phyloP scores from a whole-genome alignment of 2,888 invertebrate genomes.

The Hirtodrosophila histrioides region DNA sequence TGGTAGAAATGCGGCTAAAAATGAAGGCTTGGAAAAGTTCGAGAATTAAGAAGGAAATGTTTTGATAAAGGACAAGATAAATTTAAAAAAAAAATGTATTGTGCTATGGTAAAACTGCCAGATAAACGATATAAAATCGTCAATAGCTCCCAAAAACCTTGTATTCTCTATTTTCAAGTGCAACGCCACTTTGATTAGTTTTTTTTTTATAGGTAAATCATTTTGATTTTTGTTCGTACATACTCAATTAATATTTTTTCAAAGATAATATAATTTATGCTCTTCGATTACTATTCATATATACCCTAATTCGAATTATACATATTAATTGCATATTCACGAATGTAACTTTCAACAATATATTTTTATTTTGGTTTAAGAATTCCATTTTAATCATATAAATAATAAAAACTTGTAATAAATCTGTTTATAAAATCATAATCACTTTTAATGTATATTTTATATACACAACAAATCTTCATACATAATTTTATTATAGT shows the following conservation, averaged over 20 bases:
- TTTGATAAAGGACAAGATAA: background rate
- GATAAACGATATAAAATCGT: background rate
- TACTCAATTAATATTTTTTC: background rate
- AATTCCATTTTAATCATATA: slow-evolving; percentile 3
- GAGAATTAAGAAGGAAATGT: background rate
- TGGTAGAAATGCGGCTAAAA: background rate
- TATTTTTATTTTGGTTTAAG: background rate
- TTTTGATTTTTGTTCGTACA: background rate
- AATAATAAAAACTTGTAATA: slow-evolving; percentile 9
- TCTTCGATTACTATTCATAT: background rate
- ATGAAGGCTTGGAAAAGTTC: background rate
- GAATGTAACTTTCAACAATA: background rate
- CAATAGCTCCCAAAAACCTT: no score
- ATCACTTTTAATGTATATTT: slow-evolving; percentile 76
- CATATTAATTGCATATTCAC: slow-evolving; percentile 1
- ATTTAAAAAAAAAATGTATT: background rate
- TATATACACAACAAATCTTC: slow-evolving; percentile 75
- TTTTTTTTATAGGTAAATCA: background rate
- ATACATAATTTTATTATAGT: slow-evolving; percentile 59
- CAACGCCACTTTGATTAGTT: no score
- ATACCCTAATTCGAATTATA: slow-evolving; percentile 2
- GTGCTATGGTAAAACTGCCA: no score
- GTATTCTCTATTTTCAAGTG: no score
- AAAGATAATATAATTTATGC: no score
- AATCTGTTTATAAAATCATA: slow-evolving; percentile 57